These are phyloP conservation scores for Oscheius myriophilus DNA, from an alignment of 2,888 invertebrate species.

Conservation along the genomic window DNA sequence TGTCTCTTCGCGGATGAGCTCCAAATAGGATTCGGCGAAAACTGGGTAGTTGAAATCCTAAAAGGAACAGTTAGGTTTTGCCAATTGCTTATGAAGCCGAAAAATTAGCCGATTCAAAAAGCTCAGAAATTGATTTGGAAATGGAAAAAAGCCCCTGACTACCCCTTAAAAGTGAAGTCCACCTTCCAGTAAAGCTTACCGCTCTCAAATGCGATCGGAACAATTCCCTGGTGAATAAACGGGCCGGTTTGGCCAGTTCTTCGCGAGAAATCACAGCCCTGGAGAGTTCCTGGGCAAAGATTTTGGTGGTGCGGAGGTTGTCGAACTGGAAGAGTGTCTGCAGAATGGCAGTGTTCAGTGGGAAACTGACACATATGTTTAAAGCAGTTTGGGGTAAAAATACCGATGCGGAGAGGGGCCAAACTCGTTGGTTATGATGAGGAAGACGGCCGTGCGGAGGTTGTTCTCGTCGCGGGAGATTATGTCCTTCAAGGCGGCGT, in stretches of 20 bases:
- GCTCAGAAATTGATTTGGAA: too few relatives aligned
- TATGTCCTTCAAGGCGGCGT: conserved; percentile 15
- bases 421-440: conserved; percentile 29
- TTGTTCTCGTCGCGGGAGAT: conserved; percentile 20
- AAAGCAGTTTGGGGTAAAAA: background rate
- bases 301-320: conserved; percentile 22
- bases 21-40: conserved; percentile 80
- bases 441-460: background rate
- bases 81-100: background rate
- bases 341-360: conserved; percentile 17
- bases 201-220: conserved; percentile 82
- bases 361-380: background rate
- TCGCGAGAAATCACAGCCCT: conserved; percentile 87
- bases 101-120: too few relatives aligned
- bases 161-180: too few relatives aligned
- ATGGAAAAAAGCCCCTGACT: too few relatives aligned
- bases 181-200: too few relatives aligned
- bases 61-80: background rate
- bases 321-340: conserved; percentile 26
- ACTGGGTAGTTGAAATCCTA: conserved; percentile 80
- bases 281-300: conserved; percentile 75
- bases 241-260: conserved; percentile 86
- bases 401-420: conserved; percentile 22
- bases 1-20: conserved; percentile 18
- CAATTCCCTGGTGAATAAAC: conserved; percentile 87